Evolutionary conservation across 2,113 vertebrate genomes (phyloP).

Genomic region (Mixornis gularis): DNA sequence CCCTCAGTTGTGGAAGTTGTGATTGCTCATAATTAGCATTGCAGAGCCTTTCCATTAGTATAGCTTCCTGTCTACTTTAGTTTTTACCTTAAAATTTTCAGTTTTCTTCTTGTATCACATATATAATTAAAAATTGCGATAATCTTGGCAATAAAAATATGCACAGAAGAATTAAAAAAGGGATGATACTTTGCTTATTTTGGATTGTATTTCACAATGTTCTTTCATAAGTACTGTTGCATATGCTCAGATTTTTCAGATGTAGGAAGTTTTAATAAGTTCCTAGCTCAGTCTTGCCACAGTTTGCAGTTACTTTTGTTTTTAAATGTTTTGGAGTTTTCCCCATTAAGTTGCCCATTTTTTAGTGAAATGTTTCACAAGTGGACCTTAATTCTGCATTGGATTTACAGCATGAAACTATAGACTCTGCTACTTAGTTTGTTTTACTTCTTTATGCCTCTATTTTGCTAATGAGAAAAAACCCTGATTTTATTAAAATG

Average conservation of each 20-base stretch:
- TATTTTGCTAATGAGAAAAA: neutral
- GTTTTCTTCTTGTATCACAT: neutral
- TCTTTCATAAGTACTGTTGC: neutral
- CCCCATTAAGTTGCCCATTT: neutral
- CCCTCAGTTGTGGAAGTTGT: neutral
- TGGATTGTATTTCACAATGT: neutral
- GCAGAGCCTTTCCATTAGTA: neutral
- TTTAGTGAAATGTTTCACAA: neutral
- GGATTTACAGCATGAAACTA: neutral
- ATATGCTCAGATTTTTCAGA: neutral
- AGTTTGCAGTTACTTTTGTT: neutral
- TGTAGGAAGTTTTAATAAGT: neutral
- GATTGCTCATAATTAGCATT: neutral
- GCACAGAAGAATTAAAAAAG: neutral
- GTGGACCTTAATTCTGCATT: neutral
- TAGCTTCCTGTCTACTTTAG: neutral
- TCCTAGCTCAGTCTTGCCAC: neutral
- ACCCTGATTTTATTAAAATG: neutral
- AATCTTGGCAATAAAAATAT: neutral
- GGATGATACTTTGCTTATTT: neutral
- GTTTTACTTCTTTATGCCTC: neutral
- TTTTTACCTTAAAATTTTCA: neutral
- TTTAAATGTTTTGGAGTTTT: neutral
- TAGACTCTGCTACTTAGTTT: neutral
- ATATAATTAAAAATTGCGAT: neutral